Base-by-base conservation (phyloP, 2,113 vertebrate genomes). In the Heterotis niloticus region DNA sequence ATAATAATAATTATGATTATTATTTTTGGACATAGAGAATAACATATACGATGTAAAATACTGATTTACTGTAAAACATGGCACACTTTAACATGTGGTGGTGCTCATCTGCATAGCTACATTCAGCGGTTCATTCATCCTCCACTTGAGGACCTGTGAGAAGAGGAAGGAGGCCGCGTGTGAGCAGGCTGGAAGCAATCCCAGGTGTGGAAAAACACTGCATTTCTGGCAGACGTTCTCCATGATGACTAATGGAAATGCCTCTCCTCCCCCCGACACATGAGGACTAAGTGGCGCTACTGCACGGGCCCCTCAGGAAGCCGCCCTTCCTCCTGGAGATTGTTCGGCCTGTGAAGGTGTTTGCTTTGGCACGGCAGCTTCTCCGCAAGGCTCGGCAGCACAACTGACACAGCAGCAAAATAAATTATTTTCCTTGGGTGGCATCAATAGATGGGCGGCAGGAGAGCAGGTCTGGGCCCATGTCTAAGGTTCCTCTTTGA, bases 341-440 rank as follows among this genome's bases (percentile, higher is more conserved):
- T 52, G 24, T 24, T 65, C 44, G 2, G n/a, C 16, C 60, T 78
- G 56, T 68, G 9, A 10, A n/a, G 12, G 23, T 57, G 78, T 70
- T 54, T 12, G 12, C 28, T 76, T 76, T 69, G 71, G 81, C 57
- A 0, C 0, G n/a, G 79, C n/a, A n/a, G n/a, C n/a, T n/a, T n/a
- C n/a, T n/a, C n/a, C n/a, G n/a, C n/a, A n/a, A n/a, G 71, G 81
- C 57, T 0, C 0, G n/a, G 79, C 57, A 76, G 64, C 80, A 79
- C 62, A 28, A 75, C 83, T 85, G 87, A 90, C 67, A 84, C 82
- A 84, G 89, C 83, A 86, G 88, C 85, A 86, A 87, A 88, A 89
- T 84, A 89, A 88, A 84, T 83, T 90, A 77, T 91, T 92, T 90
- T 86, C 85, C 90, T 91, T 92, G 92, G 91, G 90, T 86, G 84